A percentile compares a stretch with the other conserved stretches of the same genome.
phyloP scores from a whole-genome alignment of 2,888 invertebrate genomes.

The Sceliomorpha sp. region DNA sequence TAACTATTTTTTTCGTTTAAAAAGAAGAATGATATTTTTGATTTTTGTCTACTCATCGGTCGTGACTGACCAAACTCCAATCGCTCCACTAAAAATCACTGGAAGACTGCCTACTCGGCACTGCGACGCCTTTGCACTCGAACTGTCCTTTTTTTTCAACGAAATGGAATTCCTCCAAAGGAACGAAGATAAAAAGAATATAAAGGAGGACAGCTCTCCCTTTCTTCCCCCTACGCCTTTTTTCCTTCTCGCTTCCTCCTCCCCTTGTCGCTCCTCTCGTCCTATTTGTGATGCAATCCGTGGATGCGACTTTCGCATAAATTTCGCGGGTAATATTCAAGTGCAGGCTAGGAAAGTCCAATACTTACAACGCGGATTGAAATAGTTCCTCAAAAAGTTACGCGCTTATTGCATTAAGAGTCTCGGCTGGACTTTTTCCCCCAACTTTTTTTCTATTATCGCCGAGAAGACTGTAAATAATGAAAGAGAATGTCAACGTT shows the following conservation, averaged over 20 bases:
- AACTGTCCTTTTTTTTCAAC: slow-evolving; percentile 54
- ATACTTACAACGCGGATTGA: slow-evolving; percentile 42
- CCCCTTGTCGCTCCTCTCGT: too few species aligned
- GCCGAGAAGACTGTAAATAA: slow-evolving; percentile 1
- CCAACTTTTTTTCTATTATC: slow-evolving; percentile 8
- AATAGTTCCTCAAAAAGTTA: slow-evolving; percentile 38
- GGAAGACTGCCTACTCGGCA: slow-evolving; percentile 55
- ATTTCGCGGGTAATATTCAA: slow-evolving; percentile 50
- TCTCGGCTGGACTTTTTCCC: slow-evolving; percentile 32
- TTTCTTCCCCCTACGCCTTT: not conserved
- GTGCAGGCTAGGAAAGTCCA: slow-evolving; percentile 39
- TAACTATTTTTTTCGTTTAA: slow-evolving; percentile 7
- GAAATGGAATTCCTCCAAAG: slow-evolving; percentile 56
- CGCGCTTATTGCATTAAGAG: slow-evolving; percentile 46
- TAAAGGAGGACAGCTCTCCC: slow-evolving; percentile 36
- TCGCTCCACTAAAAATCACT: slow-evolving; percentile 51
- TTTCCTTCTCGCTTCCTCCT: slow-evolving; percentile 13
- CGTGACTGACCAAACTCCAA: slow-evolving; percentile 32
- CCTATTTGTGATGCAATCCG: slow-evolving; percentile 52
- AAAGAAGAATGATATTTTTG: slow-evolving; percentile 20
- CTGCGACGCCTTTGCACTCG: slow-evolving; percentile 53
- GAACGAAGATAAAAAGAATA: slow-evolving; percentile 50
- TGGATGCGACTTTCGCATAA: slow-evolving; percentile 52
- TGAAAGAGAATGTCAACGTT: not conserved
- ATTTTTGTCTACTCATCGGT: slow-evolving; percentile 36